Evolutionary conservation across 2,113 vertebrate species (phyloP).

Genomic region (Corythoichthys intestinalis): DNA sequence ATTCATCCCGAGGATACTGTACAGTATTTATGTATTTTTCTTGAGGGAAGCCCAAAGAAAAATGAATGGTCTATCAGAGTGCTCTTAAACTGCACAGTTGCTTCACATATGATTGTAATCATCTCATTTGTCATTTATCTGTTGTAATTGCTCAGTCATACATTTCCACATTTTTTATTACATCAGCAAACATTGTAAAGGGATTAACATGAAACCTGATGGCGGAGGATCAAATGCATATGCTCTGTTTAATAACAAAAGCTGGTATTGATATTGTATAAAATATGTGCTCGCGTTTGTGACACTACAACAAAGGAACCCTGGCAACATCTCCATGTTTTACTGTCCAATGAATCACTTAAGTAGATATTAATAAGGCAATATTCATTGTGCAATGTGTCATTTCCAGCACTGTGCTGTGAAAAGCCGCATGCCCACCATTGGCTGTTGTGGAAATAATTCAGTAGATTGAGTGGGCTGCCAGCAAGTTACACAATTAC

Average conservation of each 20-base stretch:
- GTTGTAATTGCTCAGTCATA: background rate
- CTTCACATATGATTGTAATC: background rate
- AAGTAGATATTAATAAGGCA: background rate
- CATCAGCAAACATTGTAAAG: background rate
- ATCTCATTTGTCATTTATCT: background rate
- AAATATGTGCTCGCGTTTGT: background rate
- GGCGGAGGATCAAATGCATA: background rate
- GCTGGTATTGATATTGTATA: background rate
- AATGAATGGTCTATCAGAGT: background rate
- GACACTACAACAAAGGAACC: background rate
- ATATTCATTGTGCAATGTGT: background rate
- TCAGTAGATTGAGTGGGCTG: conserved; percentile 16
- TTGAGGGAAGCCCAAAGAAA: too few relatives aligned
- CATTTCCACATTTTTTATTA: background rate
- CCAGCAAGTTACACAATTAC: conserved; percentile 20
- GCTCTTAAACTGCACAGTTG: background rate
- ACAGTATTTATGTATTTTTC: too few relatives aligned
- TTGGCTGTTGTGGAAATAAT: conserved; percentile 27
- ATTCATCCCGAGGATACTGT: too few relatives aligned
- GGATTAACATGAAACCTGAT: conserved; percentile 8
- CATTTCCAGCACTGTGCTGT: conserved; percentile 24
- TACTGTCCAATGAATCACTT: conserved; percentile 24
- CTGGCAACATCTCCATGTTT: background rate
- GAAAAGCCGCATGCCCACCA: conserved; percentile 20
- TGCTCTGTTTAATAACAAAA: background rate